Conservation (phyloP, 2,797 vertebrate genomes). For the Scarus forsteni region DNA sequence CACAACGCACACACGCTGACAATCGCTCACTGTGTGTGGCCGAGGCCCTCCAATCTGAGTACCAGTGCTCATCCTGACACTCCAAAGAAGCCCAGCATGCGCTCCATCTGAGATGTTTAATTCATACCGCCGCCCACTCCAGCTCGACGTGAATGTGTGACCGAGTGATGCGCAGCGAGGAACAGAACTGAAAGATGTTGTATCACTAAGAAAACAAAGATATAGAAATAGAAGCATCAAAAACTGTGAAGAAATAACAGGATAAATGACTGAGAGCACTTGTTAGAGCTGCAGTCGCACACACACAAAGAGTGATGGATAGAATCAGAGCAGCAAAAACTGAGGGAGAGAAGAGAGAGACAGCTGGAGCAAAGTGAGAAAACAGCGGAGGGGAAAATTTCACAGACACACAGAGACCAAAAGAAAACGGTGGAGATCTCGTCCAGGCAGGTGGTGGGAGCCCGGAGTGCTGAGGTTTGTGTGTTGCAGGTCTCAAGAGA, state of each 20-base stretch:
- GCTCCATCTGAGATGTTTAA: constrained; percentile 73
- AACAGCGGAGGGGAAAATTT: constrained; percentile 34
- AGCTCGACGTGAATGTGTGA: constrained; percentile 44
- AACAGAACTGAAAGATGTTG: constrained; percentile 29
- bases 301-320: constrained; percentile 50
- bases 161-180: constrained; percentile 34
- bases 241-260: constrained; percentile 27
- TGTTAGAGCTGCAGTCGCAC: constrained; percentile 28
- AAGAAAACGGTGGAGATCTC: constrained; percentile 30
- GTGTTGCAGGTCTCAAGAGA: constrained; percentile 65
- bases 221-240: constrained; percentile 35
- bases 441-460: constrained; percentile 42
- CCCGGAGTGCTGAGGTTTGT: constrained; percentile 55
- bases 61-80: constrained; percentile 62
- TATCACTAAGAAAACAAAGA: constrained; percentile 29
- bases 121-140: constrained; percentile 63
- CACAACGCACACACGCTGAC: constrained; percentile 23
- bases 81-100: constrained; percentile 56
- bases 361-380: constrained; percentile 17
- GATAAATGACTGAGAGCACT: constrained; percentile 22
- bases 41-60: constrained; percentile 35
- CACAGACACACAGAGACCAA: constrained; percentile 2
- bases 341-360: constrained; percentile 21
- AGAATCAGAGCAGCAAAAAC: constrained; percentile 50
- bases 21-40: constrained; percentile 51